Evolutionary conservation across 2,113 vertebrate species (phyloP), one percentile per base, ranked within the genome.

Genomic region (Machaerirhynchus nigripectus): DNA sequence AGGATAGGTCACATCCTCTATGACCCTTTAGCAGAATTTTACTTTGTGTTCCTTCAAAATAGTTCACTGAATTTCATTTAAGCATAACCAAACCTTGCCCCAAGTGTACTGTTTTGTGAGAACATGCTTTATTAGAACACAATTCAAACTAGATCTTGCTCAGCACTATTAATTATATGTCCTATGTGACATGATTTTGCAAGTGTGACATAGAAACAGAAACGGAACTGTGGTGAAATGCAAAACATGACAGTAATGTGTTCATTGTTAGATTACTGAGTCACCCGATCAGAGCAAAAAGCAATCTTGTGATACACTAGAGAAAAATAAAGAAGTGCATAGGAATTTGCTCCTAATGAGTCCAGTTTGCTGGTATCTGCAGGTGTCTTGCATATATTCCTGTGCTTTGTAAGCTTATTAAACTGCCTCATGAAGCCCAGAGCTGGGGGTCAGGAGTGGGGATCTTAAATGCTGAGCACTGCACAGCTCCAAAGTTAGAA

Each of bases 171-270:
- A 52, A 35, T 39, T 57, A 3, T 2, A 44, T 10, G 18, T 11
- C 28, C 24, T 28, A 12, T 23, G 24, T 68, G 49, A 76, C 20
- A 17, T 3, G 26, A 57, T 28, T 75, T 21, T 86, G 6, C 15
- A 68, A 63, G 35, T 49, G 24, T 4, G 8, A 28, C 39, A 15
- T 1, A 52, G 19, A 35, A 47, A 30, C 31, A 49, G 33, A 24
- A 4, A 61, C 0, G 0, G 61, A 84, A 61, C 7, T 33, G 21
- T 0, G 0, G 28, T 30, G 39, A 91, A 91, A 83, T 6, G 28
- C 28, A 83, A 37, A 55, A 23, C 44, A 40, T 0, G 0, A 18
- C 8, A 46, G 22, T 31, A 57, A 68, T 13, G 11, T 10, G 15
- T 27, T 77, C 30, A 5, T 5, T 20, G 2, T 42, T 65, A 6